A percentile compares a stretch with the other conserved stretches of the same genome.
Evolutionary conservation across 1,140 invertebrate species (phyloP).

Genomic region (Pogonus chalceus): DNA sequence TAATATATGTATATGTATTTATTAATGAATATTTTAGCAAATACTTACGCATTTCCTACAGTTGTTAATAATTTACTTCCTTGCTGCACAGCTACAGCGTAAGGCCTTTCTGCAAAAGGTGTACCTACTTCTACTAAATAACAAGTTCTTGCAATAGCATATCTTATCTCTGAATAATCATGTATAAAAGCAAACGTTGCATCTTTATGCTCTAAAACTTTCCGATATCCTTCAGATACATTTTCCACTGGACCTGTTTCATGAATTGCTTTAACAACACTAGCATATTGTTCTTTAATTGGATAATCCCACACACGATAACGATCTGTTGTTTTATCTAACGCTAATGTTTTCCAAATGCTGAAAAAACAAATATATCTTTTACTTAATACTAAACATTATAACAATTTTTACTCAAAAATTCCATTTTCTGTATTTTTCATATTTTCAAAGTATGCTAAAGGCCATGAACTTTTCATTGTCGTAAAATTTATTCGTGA

Average conservation of each 20-base stretch:
- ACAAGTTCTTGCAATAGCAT: conserved; percentile 71
- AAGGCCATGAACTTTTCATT: conserved; percentile 62
- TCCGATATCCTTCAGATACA: conserved; percentile 61
- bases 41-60: conserved; percentile 53
- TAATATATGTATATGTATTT: neutral
- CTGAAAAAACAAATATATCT: no score
- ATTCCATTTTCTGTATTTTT: conserved; percentile 80
- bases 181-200: conserved; percentile 85
- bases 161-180: conserved; percentile 75
- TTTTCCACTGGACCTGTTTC: conserved; percentile 58
- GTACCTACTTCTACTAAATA: conserved; percentile 80
- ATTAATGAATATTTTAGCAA: neutral
- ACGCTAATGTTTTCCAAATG: conserved; percentile 80
- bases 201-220: conserved; percentile 60
- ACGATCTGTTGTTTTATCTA: conserved; percentile 66
- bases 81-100: conserved; percentile 78
- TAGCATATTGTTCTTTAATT: conserved; percentile 80
- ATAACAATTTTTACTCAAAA: conserved; percentile 71
- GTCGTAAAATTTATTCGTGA: conserved; percentile 90
- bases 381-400: no score
- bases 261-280: conserved; percentile 74
- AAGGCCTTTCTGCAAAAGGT: conserved; percentile 79
- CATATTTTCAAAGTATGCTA: conserved; percentile 87
- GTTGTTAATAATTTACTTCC: conserved; percentile 71
- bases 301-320: conserved; percentile 90